Base-by-base conservation (phyloP, 2,113 vertebrate genomes). In the Misgurnus anguillicaudatus region DNA sequence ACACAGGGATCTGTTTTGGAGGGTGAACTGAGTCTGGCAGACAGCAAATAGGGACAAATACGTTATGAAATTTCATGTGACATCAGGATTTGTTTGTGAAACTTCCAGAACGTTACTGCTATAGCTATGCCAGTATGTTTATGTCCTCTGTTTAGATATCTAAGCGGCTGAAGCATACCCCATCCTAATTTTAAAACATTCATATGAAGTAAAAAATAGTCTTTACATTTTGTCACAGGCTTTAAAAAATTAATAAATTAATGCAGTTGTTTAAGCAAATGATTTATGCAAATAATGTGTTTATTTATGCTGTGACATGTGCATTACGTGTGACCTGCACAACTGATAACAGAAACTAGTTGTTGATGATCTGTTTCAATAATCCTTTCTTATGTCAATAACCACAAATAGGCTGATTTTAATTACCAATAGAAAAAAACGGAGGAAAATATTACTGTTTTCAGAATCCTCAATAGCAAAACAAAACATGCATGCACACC, bases 81-180 rank as follows among this genome's bases (percentile, higher is more conserved):
- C 48, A 55, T 4, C 21, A 17, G 41, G 78, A 60, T 63, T 47
- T 74, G 17, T 14, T 19, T n/a, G 17, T 53, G 48, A 13, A 77
- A 65, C 17, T 77, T 81, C 48, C 19, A 58, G 74, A 81, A 71
- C 4, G 73, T 81, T 64, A 53, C 58, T 3, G 3, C 19, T 42
- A n/a, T 17, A 57, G 39, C 61, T 48, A 10, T n/a, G n/a, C n/a
- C 17, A 58, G 51, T 66, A 39, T 4, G 6, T 11, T 41, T 5
- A 17, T 17, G 5, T 13, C 9, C 6, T 5, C 5, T 57, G 53
- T 57, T 57, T 57, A 57, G n/a, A n/a, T 57, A 57, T 6, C 53
- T 57, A 7, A n/a, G 17, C n/a, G 5, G 17, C 17, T 57, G 17
- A 2, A 6, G 16, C 2, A 2, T 4, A 13, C 8, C 17, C 13